Conservation (phyloP, 1,140 invertebrate species). For the Polypedilum vanderplanki region DNA sequence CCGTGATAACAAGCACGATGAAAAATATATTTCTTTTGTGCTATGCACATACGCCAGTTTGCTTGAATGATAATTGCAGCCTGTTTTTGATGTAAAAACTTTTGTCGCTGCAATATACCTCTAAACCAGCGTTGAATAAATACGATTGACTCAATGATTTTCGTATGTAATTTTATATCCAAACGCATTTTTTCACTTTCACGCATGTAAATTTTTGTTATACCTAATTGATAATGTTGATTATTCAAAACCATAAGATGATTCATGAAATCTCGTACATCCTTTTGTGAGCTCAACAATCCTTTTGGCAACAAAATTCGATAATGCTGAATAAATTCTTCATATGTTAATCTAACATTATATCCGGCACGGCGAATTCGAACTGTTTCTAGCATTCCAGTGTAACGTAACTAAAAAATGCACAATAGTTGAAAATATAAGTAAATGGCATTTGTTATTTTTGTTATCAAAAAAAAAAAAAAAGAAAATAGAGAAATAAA, state of each 20-base stretch:
- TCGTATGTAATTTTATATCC: slow-evolving; percentile 84
- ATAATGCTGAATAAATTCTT: slow-evolving; percentile 89
- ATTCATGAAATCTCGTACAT: slow-evolving; percentile 72
- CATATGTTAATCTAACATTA: slow-evolving; percentile 86
- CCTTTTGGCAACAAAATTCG: slow-evolving; percentile 86
- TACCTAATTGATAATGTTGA: slow-evolving; percentile 86
- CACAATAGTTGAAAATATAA: background rate
- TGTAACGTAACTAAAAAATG: slow-evolving; percentile 64
- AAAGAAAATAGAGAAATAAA: no score
- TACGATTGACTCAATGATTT: slow-evolving; percentile 87
- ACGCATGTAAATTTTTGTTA: slow-evolving; percentile 84
- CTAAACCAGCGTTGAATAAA: slow-evolving; percentile 89
- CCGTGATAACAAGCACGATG: slow-evolving; percentile 42
- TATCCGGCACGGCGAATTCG: slow-evolving; percentile 91
- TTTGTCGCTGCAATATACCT: slow-evolving; percentile 65
- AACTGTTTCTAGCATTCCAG: slow-evolving; percentile 95
- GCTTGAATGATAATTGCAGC: slow-evolving; percentile 72
- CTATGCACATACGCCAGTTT: slow-evolving; percentile 59
- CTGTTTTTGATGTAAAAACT: slow-evolving; percentile 65
- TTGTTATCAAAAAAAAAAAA: no score
- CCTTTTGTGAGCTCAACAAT: slow-evolving; percentile 66
- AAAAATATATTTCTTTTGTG: slow-evolving; percentile 43
- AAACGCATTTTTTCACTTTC: slow-evolving; percentile 91
- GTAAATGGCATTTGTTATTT: background rate
- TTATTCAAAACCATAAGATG: slow-evolving; percentile 67